Evolutionary conservation across 2,888 invertebrate genomes (phyloP).

Genomic region (Macrosoma leucophasiata): DNA sequence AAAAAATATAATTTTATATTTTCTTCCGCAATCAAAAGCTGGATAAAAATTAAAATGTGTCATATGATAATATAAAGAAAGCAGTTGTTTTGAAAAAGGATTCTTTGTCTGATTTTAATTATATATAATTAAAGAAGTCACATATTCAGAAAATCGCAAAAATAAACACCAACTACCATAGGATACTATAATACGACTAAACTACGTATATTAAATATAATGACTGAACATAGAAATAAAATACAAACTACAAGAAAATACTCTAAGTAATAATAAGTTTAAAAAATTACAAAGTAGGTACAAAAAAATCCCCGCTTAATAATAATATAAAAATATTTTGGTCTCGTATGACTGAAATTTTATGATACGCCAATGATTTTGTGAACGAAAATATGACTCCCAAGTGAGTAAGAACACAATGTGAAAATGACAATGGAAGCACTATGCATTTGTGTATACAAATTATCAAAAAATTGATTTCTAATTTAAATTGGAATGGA

Average conservation of each 20-base stretch:
- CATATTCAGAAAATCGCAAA: too few relatives aligned
- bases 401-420: constrained; percentile 21
- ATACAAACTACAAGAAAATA: constrained; percentile 20
- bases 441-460: too few relatives aligned
- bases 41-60: too few relatives aligned
- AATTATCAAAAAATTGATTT: too few relatives aligned
- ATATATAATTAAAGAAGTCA: too few relatives aligned
- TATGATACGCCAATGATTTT: constrained; percentile 23
- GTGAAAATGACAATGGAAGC: constrained; percentile 13
- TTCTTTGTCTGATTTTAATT: too few relatives aligned
- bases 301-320: constrained; percentile 13
- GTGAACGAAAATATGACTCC: constrained; percentile 24
- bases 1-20: too few relatives aligned
- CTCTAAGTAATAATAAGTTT: constrained; percentile 19
- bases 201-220: constrained; percentile 34
- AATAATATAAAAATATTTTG: constrained; percentile 30
- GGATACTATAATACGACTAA: constrained; percentile 26
- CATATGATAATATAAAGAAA: too few relatives aligned
- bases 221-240: constrained; percentile 36
- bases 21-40: too few relatives aligned
- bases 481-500: too few relatives aligned
- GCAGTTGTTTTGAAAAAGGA: too few relatives aligned
- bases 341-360: constrained; percentile 32
- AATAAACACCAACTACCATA: too few relatives aligned
- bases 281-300: constrained; percentile 19